Base-by-base conservation (phyloP, 2,797 vertebrate species). In the Mallotus villosus region DNA sequence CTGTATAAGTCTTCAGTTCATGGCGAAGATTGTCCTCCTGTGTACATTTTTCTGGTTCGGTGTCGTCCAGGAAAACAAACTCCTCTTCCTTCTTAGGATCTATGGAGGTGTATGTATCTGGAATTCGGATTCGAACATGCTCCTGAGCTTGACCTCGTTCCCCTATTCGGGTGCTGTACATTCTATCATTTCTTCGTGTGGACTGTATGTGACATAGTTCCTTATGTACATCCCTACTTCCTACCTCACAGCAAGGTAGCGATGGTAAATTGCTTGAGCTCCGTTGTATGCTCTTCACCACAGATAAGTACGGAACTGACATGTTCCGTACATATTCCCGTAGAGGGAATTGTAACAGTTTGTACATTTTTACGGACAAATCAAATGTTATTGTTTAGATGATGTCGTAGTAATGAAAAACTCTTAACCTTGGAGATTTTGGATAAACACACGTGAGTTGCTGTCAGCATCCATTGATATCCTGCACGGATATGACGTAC, bases 51-150 rank as follows among this genome's bases (percentile, higher is more conserved):
- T 29, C 64, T 64, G 27, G 14, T 79, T 87, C 86, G 70, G 67
- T 58, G 17, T 62, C 82, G 14, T 93, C 92, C 24, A 82, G 32
- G 25, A 93, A 92, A 53, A 90, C 80, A 74, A 94, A 92, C 69
- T 86, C 55, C 58, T 94, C 93, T 63, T 92, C 80, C 68, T 73
- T 80, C 11, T 78, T 62, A 37, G 88, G 91, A 24, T 93, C 91
- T 14, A 92, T 85, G 75, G 85, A 85, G 2, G 64, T 71, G 59
- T 60, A 74, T 67, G 17, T 78, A 22, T 19, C 71, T 57, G 12
- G 32, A 1, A 0, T 25, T 1, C 24, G 16, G 0, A 41, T 51
- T 65, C 51, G 61, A 19, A 3, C 21, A 7, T 17, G 27, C 6
- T 51, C 55, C 21, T 12, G 4, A 60, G 37, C 5, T 17, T 59